Percentiles rank a stretch among this genome's conserved stretches.
These are phyloP conservation scores for Cacoxenus indagator DNA, from an alignment of 2,888 invertebrate genomes.

Conservation along the genomic window DNA sequence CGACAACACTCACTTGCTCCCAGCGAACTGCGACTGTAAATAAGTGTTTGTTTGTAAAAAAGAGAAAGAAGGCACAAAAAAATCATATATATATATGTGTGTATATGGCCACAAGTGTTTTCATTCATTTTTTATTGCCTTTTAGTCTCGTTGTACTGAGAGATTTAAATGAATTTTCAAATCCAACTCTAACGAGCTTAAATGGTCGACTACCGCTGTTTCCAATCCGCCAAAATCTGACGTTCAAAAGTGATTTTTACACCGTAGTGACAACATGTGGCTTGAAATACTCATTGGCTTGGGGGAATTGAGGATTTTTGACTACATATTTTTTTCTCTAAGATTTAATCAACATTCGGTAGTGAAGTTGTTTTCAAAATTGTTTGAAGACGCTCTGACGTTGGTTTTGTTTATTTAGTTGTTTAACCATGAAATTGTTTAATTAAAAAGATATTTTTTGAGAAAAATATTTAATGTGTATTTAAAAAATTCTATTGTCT, in stretches of 20 bases:
- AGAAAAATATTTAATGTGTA: too few species aligned
- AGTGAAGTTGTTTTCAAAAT: neutral
- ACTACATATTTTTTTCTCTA: too few species aligned
- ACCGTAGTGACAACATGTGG: neutral
- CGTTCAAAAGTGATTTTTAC: neutral
- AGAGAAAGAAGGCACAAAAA: too few species aligned
- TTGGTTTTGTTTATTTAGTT: neutral
- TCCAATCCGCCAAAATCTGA: neutral
- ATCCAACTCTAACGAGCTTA: neutral
- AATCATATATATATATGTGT: too few species aligned
- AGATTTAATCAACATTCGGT: neutral
- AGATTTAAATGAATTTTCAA: neutral
- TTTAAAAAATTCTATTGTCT: too few species aligned
- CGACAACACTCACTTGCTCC: constrained; percentile 32
- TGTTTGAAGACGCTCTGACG: neutral
- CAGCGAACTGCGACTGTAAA: constrained; percentile 49
- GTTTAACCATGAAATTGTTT: neutral
- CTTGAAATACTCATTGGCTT: too few species aligned
- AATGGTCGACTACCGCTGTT: neutral
- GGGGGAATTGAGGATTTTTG: too few species aligned
- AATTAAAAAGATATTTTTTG: too few species aligned
- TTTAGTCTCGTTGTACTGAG: neutral
- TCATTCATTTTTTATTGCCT: constrained; percentile 42
- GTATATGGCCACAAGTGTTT: constrained; percentile 44
- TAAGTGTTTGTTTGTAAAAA: too few species aligned